Percentiles rank a stretch among this genome's conserved stretches.
These are phyloP conservation scores for Anser cygnoides DNA, from an alignment of 2,113 vertebrate species.

Conservation along the genomic window DNA sequence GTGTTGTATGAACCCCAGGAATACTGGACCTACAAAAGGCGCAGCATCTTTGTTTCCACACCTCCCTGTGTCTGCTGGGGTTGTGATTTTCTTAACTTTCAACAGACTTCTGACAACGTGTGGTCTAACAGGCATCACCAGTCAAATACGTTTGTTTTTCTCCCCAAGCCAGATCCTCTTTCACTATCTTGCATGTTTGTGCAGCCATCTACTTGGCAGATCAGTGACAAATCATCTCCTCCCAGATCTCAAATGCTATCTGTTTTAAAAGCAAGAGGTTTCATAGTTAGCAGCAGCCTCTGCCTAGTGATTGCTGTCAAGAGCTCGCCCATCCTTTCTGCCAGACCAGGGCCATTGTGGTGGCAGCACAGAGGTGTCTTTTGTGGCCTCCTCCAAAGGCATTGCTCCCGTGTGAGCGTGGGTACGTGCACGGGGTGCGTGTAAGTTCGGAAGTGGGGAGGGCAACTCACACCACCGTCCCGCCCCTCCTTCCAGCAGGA, in stretches of 20 bases:
- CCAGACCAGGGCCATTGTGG: neutral
- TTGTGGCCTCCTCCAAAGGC: neutral
- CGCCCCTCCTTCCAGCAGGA: neutral
- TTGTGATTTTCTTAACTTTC: neutral
- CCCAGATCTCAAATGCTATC: neutral
- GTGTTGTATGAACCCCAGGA: neutral
- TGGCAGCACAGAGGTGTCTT: neutral
- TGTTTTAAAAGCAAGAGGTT: neutral
- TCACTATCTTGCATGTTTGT: neutral
- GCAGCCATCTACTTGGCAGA: neutral
- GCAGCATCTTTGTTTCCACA: neutral
- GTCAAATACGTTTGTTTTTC: neutral
- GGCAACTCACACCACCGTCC: neutral
- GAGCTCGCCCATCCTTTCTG: neutral
- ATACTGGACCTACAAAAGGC: neutral
- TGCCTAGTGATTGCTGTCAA: neutral
- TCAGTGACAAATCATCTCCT: neutral
- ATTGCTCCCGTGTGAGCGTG: accelerated
- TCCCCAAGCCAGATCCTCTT: neutral
- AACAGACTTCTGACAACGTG: neutral
- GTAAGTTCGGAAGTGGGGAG: neutral
- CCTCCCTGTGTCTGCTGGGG: neutral
- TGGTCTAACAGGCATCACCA: neutral
- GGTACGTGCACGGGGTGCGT: accelerated
- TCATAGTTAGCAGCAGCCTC: neutral